These are phyloP conservation scores for cat (Felis catus) DNA, from an alignment of 2,113 vertebrate genomes.

Conservation along the genomic window DNA sequence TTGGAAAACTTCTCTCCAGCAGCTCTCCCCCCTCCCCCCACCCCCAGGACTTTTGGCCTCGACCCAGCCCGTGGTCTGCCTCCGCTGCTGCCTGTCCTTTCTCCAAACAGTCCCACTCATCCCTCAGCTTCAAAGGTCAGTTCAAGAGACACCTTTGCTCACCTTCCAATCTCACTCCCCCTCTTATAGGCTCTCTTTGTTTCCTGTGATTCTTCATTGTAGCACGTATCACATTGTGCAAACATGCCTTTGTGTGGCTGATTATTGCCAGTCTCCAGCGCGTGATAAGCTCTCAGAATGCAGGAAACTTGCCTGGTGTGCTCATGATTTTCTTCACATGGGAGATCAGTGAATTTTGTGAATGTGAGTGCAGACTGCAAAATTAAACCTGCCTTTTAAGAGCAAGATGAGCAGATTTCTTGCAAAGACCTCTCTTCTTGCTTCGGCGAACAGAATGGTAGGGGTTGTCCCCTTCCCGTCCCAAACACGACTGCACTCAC, in stretches of 20 bases:
- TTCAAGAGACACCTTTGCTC: not conserved
- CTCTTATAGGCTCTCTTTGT: not conserved
- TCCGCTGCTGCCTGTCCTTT: not conserved
- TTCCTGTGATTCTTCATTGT: not conserved
- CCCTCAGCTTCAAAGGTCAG: slow-evolving; percentile 17
- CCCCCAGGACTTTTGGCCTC: not conserved
- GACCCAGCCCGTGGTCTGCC: not conserved
- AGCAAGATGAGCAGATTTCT: not conserved
- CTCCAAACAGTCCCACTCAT: not conserved
- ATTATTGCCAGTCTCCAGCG: not conserved
- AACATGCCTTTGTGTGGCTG: not conserved
- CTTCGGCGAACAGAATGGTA: not conserved
- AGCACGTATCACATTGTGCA: not conserved
- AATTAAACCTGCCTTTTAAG: slow-evolving; percentile 14
- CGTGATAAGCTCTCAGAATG: not conserved
- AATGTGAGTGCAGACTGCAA: not conserved
- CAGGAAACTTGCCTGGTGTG: not conserved
- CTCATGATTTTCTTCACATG: not conserved
- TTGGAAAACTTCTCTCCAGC: not conserved
- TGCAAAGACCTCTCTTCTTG: not conserved
- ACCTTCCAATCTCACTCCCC: not conserved
- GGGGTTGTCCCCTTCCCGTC: not conserved
- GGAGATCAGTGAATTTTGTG: not conserved
- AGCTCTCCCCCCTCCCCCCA: fast-evolving
- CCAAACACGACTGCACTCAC: not conserved